Base-by-base conservation (phyloP, 2,113 vertebrate genomes). In the Chamaea fasciata region DNA sequence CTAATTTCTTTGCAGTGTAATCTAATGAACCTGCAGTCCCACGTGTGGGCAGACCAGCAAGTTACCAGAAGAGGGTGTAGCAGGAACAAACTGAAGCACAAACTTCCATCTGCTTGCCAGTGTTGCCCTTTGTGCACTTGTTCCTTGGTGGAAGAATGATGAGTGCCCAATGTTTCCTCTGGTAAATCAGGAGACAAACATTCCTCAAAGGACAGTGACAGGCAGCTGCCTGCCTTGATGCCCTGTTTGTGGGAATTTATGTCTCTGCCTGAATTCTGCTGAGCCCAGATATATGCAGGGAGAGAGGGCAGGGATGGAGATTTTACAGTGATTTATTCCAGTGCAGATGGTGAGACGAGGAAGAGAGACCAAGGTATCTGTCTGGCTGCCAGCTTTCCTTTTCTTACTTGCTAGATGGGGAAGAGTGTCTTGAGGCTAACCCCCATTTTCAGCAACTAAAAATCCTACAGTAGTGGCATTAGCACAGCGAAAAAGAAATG, bases 61-160 rank as follows among this genome's bases (percentile, higher is more conserved):
- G 59, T 41, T 79, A 52, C 63, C 79, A 92, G 96, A 49, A 69
- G 78, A 71, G 70, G 65, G 39, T 87, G 74, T 20, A 82, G 52
- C 81, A 79, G 90, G 44, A 87, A 53, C 67, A 65, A 89, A 22
- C 15, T 50, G 77, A 39, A 78, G 56, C 47, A 20, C 15, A 37
- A 65, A 20, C 31, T 46, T 49, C 52, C 39, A 6, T n/a, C 75
- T 76, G 74, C 44, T 59, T 2, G 0, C 47, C 59, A 16, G 19
- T 27, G 23, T 60, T 5, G 0, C 33, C 27, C 3, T 0, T 28
- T 0, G 0, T 30, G 33, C 22, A 1, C 42, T 50, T 46, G 33
- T 13, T 21, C 5, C 39, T 67, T 23, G 9, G 27, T 52, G 53
- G 15, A 85, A 81, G 56, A 50, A 21, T 15, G 39, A 23, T 2